Evolutionary conservation across 1,140 invertebrate genomes (phyloP), one percentile per base, ranked within the genome.

Genomic region (Cydia splendana): DNA sequence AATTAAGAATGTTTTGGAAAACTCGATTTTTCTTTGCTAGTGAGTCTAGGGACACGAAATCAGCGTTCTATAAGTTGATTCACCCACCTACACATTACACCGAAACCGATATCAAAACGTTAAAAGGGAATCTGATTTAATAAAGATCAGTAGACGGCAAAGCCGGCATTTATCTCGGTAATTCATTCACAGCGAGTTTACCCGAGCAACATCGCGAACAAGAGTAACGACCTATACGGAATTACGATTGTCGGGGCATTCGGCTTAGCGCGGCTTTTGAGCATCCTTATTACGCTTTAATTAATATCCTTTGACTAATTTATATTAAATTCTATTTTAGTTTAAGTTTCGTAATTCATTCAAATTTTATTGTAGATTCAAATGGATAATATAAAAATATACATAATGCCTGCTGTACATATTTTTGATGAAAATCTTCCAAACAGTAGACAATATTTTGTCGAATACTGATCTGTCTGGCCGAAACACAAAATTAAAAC

Each of bases 211-310:
- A 65, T 34, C 28, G 28, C 65, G 15, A 34, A 34, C 65, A 69
- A 69, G 65, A 69, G 65, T 69, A 69, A 69, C 65, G 65, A 69
- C 65, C 65, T 69, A 69, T 69, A 69, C 65, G 65, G 65, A 69
- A 69, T 69, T 69, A 69, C 20, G 65, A 65, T 69, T 69, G 28
- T 69, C 65, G 65, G 15, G 65, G 10, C 28, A 34, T 34, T 69
- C 65, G 12, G 30, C 24, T 69, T 38, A 69, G 65, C 65, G 10
- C 62, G 20, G 62, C 30, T n/a, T 12, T 7, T 5, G 13, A 34
- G 65, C 65, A n/a, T 69, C 24, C 65, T 69, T 69, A 69, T 34
- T 69, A 69, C 28, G 30, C n/a, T 53, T 53, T 53, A 53, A 53
- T 53, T 53, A 53, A n/a, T 53, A 53, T 53, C 51, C n/a, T n/a